Percentiles rank a stretch among this genome's conserved stretches.
Conservation (phyloP, 2,113 vertebrate species). For the Azemiops feae region DNA sequence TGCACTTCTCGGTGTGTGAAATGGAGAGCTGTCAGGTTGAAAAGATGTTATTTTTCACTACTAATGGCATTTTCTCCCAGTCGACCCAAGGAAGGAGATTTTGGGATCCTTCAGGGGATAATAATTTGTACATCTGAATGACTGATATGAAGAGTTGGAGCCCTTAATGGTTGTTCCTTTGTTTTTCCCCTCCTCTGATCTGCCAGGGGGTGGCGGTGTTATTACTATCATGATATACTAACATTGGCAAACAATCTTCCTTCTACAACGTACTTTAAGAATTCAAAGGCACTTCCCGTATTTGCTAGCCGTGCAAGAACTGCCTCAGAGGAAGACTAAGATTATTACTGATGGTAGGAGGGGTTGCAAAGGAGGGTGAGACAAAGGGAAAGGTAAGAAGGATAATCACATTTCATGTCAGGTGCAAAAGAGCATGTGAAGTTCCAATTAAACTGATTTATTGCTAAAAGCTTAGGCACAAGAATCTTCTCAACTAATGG, state of each 20-base stretch:
- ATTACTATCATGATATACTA: background rate
- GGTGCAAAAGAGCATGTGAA: no score
- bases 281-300: background rate
- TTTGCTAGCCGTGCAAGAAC: background rate
- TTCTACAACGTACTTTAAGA: background rate
- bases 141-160: background rate
- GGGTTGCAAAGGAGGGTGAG: background rate
- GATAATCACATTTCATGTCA: background rate
- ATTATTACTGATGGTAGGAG: background rate
- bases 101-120: background rate
- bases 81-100: background rate
- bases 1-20: background rate
- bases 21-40: background rate
- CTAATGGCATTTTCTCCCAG: slow-evolving; percentile 16
- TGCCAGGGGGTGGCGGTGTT: background rate
- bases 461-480: no score
- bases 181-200: background rate
- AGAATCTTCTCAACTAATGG: no score
- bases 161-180: background rate
- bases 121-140: slow-evolving; percentile 3
- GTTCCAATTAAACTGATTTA: no score
- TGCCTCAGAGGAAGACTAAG: background rate
- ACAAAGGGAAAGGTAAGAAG: background rate
- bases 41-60: slow-evolving; percentile 19
- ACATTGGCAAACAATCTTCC: background rate